phyloP scores from a whole-genome alignment of 2,113 vertebrate genomes.

The Amphilophus citrinellus region DNA sequence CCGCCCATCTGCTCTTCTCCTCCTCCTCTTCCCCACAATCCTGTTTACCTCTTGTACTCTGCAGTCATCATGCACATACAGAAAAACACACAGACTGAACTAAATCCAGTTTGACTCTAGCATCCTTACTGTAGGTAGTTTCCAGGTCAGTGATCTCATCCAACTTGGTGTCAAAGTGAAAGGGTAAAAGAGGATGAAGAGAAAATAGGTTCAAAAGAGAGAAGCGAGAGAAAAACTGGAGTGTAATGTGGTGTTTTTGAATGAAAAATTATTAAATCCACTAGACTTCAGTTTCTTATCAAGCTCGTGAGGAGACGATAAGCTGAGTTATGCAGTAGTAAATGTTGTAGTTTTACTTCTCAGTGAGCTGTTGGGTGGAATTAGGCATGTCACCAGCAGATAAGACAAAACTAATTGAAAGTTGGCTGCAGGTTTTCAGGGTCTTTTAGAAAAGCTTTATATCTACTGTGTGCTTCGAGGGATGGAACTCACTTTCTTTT shows the following conservation, averaged over 20 bases:
- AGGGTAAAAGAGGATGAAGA: neutral
- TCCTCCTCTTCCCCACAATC: conserved; percentile 10
- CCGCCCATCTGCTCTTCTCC: conserved; percentile 32
- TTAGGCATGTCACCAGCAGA: conserved; percentile 24
- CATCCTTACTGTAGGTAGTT: neutral
- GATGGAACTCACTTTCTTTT: neutral
- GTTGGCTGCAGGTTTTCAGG: neutral
- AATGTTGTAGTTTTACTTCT: conserved; percentile 14
- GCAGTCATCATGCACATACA: conserved; percentile 5
- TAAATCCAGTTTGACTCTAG: conserved; percentile 27
- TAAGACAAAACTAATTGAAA: conserved; percentile 17
- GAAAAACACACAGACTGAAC: conserved; percentile 4
- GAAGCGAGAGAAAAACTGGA: neutral
- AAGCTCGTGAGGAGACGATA: conserved; percentile 10
- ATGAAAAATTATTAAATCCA: conserved; percentile 46
- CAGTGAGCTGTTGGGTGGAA: conserved; percentile 4
- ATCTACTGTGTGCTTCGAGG: neutral
- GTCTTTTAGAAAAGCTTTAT: neutral
- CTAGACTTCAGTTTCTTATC: conserved; percentile 27
- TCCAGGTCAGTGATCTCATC: conserved; percentile 41
- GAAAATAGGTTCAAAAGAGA: neutral
- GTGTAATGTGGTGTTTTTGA: neutral
- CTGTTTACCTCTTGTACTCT: conserved; percentile 27
- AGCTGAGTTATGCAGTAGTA: conserved; percentile 22
- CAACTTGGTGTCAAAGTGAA: conserved; percentile 30